These are phyloP conservation scores for Panagrolaimus sp. DNA, from an alignment of 1,140 invertebrate genomes.

Conservation along the genomic window DNA sequence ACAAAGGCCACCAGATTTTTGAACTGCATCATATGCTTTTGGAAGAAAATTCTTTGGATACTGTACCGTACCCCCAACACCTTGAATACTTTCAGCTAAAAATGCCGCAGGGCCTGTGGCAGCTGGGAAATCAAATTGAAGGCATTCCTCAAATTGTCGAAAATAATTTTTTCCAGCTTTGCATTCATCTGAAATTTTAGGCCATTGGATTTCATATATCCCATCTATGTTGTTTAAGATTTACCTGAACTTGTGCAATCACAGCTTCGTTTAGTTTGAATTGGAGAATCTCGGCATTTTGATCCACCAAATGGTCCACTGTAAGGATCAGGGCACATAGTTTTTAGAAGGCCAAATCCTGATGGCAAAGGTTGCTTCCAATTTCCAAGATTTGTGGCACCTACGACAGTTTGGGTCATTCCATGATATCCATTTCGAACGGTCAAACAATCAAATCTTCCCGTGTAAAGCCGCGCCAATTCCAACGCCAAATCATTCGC, in stretches of 20 bases:
- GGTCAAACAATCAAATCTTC: constrained; percentile 76
- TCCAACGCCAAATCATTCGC: constrained; percentile 88
- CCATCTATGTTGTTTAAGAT: too few relatives aligned
- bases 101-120: constrained; percentile 74
- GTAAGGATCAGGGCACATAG: constrained; percentile 83
- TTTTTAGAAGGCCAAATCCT: constrained; percentile 71
- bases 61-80: constrained; percentile 82
- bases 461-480: constrained; percentile 77
- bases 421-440: constrained; percentile 84
- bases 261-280: constrained; percentile 65
- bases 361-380: constrained; percentile 74
- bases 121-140: constrained; percentile 72
- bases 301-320: constrained; percentile 80
- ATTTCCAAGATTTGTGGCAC: constrained; percentile 72
- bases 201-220: not conserved
- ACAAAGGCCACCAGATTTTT: constrained; percentile 75
- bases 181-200: constrained; percentile 67
- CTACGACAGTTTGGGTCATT: constrained; percentile 75
- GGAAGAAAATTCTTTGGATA: constrained; percentile 81
- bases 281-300: constrained; percentile 77
- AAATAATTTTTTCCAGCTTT: constrained; percentile 73
- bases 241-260: constrained; percentile 19
- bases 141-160: constrained; percentile 73
- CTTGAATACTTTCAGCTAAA: constrained; percentile 85
- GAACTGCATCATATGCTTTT: constrained; percentile 73